Evolutionary conservation across 2,888 invertebrate species (phyloP).

Genomic region (Lucinisca nassula): DNA sequence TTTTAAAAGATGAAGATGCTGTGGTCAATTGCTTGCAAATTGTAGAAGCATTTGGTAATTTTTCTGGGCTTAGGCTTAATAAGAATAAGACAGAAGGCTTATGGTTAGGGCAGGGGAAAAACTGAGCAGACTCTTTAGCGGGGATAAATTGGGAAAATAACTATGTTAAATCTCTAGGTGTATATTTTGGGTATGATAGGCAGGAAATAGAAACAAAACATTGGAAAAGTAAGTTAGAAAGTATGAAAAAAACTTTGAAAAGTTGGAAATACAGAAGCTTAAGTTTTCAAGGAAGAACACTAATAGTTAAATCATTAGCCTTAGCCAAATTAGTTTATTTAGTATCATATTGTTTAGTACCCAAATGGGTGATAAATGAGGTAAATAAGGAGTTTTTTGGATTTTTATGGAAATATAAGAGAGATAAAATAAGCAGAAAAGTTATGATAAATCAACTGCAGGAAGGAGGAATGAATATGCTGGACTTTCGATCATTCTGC

Average conservation of each 20-base stretch:
- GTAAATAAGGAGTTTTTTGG: not conserved
- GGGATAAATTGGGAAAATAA: not conserved
- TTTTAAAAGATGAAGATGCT: not conserved
- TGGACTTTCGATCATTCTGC: not conserved
- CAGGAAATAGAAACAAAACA: not conserved
- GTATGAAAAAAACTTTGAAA: not conserved
- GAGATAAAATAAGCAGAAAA: not conserved
- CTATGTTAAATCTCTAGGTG: not conserved
- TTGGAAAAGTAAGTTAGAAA: not conserved
- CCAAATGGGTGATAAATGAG: not conserved
- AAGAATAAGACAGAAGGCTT: not conserved
- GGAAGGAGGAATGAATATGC: not conserved
- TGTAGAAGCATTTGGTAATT: not conserved
- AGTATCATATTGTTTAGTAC: not conserved
- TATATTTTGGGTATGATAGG: not conserved
- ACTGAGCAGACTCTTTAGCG: not conserved
- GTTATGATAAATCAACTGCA: not conserved
- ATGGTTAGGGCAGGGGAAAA: not conserved
- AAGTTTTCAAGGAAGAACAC: not conserved
- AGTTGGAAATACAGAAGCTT: not conserved
- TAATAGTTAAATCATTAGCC: not conserved
- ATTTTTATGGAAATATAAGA: not conserved
- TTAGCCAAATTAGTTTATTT: not conserved
- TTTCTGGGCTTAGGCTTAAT: not conserved
- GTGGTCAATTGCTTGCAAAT: not conserved